Evolutionary conservation across 2,113 vertebrate species (phyloP).

Genomic region (Oncorhynchus keta): DNA sequence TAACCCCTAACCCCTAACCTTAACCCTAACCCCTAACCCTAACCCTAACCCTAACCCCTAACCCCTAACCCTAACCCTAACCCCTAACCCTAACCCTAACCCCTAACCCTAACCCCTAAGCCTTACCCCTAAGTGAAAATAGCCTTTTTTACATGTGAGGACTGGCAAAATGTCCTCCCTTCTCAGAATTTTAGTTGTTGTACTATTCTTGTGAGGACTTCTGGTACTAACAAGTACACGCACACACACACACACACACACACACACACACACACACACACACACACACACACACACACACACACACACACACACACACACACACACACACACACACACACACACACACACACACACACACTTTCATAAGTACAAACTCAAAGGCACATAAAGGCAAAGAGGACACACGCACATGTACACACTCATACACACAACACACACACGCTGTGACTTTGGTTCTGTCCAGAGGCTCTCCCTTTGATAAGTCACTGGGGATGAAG

Average conservation of each 20-base stretch:
- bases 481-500: slow-evolving; percentile 33
- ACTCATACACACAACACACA: slow-evolving; percentile 6
- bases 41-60: too few relatives aligned
- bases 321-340: slow-evolving; percentile 1
- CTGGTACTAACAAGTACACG: not conserved
- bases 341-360: slow-evolving; percentile 1
- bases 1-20: too few relatives aligned
- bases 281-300: not conserved
- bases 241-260: not conserved
- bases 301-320: not conserved
- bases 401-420: not conserved
- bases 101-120: too few relatives aligned
- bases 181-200: not conserved
- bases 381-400: not conserved
- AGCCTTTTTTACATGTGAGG: too few relatives aligned
- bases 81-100: too few relatives aligned
- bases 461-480: slow-evolving; percentile 32
- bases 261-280: not conserved
- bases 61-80: too few relatives aligned
- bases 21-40: too few relatives aligned
- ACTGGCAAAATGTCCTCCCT: too few relatives aligned
- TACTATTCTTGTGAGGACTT: too few relatives aligned
- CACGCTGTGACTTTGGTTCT: slow-evolving; percentile 16
- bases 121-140: too few relatives aligned
- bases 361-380: not conserved